phyloP scores from a whole-genome alignment of 2,113 vertebrate genomes.

The Sceloporus undulatus region DNA sequence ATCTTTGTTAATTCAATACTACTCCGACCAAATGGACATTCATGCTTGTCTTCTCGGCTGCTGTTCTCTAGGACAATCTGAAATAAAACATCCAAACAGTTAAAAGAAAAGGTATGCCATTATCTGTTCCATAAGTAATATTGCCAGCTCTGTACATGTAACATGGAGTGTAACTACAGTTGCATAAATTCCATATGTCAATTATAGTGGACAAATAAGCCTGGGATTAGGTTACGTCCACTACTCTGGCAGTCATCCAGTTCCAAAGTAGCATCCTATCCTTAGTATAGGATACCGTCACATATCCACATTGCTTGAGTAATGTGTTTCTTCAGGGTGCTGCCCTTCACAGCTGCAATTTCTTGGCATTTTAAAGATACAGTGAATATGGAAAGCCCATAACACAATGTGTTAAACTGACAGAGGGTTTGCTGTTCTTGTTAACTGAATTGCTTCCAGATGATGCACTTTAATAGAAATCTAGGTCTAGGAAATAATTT shows the following conservation, averaged over 20 bases:
- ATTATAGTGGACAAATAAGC: not conserved
- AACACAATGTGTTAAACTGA: not conserved
- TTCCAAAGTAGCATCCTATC: not conserved
- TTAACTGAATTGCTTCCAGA: not conserved
- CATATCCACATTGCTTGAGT: not conserved
- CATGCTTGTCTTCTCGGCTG: conserved; percentile 98
- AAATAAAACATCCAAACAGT: conserved; percentile 48
- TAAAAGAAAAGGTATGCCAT: not conserved
- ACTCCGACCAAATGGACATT: conserved; percentile 97
- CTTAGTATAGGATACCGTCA: not conserved
- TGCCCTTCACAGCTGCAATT: not conserved
- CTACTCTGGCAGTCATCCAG: not conserved
- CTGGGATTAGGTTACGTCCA: not conserved
- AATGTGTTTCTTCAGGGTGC: not conserved
- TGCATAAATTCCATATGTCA: not conserved
- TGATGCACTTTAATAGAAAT: no score
- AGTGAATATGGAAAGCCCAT: not conserved
- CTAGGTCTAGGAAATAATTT: no score
- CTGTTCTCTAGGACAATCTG: conserved; percentile 99
- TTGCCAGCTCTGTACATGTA: no score
- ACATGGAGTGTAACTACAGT: no score
- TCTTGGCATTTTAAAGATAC: not conserved
- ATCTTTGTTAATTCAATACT: conserved; percentile 99
- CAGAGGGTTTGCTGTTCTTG: not conserved
- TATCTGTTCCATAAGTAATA: not conserved